Conservation (phyloP, 2,888 invertebrate genomes). For the Ryuthela nishihirai region DNA sequence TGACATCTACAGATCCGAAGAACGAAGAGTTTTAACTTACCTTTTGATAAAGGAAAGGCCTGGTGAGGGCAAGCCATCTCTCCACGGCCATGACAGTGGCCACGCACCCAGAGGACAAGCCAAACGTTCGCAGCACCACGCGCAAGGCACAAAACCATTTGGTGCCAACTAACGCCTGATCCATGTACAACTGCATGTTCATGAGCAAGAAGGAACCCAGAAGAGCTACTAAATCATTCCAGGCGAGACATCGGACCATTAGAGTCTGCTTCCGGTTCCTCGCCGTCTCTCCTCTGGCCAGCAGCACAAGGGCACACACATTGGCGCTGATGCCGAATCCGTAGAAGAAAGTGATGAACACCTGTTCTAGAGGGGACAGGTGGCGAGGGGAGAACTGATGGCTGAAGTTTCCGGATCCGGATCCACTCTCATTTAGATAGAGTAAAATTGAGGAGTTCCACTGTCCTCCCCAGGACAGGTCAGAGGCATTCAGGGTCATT, state of each 20-base stretch:
- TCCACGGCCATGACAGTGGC: constrained; percentile 85
- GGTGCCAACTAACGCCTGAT: constrained; percentile 52
- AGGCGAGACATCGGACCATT: constrained; percentile 70
- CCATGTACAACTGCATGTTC: constrained; percentile 57
- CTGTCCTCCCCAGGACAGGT: too few relatives aligned
- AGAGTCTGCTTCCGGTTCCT: constrained; percentile 73
- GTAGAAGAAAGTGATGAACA: constrained; percentile 43
- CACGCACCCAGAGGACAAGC: constrained; percentile 80
- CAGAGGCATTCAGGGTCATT: neutral
- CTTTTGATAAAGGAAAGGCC: constrained; percentile 84
- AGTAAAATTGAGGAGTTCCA: too few relatives aligned
- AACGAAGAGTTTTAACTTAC: too few relatives aligned
- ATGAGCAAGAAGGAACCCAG: constrained; percentile 72
- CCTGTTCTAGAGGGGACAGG: constrained; percentile 27
- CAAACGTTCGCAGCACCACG: constrained; percentile 74
- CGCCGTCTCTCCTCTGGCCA: constrained; percentile 66
- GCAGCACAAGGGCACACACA: constrained; percentile 67
- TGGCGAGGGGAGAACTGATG: constrained; percentile 19
- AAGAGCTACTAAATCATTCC: constrained; percentile 73
- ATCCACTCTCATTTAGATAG: too few relatives aligned
- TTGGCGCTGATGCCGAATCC: constrained; percentile 59
- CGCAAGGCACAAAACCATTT: constrained; percentile 62
- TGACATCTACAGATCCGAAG: too few relatives aligned
- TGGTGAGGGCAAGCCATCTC: constrained; percentile 77
- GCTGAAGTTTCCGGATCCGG: too few relatives aligned